Conservation (phyloP, 2,888 invertebrate species). For the Galerucella calmariensis region DNA sequence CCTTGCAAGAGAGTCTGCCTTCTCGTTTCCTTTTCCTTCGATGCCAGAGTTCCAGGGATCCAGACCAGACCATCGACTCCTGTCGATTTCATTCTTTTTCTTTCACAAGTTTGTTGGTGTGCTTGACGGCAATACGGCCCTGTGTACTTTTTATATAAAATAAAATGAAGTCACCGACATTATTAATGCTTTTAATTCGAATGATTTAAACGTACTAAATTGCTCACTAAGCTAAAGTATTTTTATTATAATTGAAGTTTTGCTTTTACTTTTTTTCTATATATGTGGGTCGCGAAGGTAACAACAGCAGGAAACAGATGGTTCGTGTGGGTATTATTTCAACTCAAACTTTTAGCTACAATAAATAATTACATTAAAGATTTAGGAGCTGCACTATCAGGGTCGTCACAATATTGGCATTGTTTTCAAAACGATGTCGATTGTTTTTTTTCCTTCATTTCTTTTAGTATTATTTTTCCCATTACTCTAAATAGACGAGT, state of each 20-base stretch:
- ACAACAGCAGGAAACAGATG: slow-evolving; percentile 40
- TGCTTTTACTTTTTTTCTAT: slow-evolving; percentile 24
- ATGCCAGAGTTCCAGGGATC: no score
- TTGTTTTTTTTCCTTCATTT: no score
- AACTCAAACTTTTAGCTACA: slow-evolving; percentile 27
- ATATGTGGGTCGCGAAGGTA: slow-evolving; percentile 32
- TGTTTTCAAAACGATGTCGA: no score
- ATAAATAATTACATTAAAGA: slow-evolving; percentile 31
- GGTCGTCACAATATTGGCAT: no score
- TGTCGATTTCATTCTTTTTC: no score
- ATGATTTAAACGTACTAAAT: slow-evolving; percentile 33
- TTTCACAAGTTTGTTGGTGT: no score
- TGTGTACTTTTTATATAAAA: not conserved
- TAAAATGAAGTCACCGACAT: slow-evolving; percentile 8
- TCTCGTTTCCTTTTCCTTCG: no score
- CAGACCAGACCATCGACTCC: no score
- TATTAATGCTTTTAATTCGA: slow-evolving; percentile 27
- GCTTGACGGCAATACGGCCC: not conserved
- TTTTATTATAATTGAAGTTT: slow-evolving; percentile 32
- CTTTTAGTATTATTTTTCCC: no score
- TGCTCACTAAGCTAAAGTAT: slow-evolving; percentile 20
- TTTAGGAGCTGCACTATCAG: slow-evolving; percentile 2
- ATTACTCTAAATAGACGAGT: no score
- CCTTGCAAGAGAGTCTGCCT: no score
- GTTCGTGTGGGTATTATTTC: slow-evolving; percentile 34